These are phyloP conservation scores for Lepidocolaptes lacrymiger DNA, from an alignment of 2,797 vertebrate genomes.

Conservation along the genomic window DNA sequence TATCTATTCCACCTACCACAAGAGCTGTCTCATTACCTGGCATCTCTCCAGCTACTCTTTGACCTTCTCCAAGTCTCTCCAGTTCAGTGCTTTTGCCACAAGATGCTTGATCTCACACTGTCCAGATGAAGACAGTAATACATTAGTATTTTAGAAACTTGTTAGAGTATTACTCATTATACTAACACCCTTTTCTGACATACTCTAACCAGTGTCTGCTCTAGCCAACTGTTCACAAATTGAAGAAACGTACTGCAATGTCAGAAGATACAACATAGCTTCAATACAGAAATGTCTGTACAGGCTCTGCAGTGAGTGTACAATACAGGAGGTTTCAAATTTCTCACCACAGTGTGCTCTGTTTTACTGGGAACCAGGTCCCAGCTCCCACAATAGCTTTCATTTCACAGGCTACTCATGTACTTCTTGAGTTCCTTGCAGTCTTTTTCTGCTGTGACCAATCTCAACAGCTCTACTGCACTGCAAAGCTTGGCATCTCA, in stretches of 20 bases:
- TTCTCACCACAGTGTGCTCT: background rate
- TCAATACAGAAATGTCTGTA: background rate
- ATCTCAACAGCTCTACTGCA: background rate
- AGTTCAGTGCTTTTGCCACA: background rate
- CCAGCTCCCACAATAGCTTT: background rate
- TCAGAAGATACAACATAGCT: background rate
- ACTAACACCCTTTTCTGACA: background rate
- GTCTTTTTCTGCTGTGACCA: background rate
- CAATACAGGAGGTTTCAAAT: background rate
- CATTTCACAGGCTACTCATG: slow-evolving; percentile 7
- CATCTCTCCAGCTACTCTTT: background rate
- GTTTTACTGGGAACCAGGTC: background rate
- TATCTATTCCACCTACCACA: background rate
- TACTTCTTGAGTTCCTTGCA: background rate
- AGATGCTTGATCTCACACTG: background rate
- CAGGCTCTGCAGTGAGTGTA: background rate
- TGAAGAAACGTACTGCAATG: background rate
- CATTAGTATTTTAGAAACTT: background rate
- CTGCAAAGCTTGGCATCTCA: background rate
- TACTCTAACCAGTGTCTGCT: background rate
- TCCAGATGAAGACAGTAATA: background rate
- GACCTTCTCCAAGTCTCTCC: background rate
- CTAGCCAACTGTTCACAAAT: background rate
- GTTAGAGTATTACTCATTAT: background rate
- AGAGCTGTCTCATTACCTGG: background rate